Conservation (phyloP, 37 sponge, comb jelly and placozoan species). For the Amphimedon queenslandica region DNA sequence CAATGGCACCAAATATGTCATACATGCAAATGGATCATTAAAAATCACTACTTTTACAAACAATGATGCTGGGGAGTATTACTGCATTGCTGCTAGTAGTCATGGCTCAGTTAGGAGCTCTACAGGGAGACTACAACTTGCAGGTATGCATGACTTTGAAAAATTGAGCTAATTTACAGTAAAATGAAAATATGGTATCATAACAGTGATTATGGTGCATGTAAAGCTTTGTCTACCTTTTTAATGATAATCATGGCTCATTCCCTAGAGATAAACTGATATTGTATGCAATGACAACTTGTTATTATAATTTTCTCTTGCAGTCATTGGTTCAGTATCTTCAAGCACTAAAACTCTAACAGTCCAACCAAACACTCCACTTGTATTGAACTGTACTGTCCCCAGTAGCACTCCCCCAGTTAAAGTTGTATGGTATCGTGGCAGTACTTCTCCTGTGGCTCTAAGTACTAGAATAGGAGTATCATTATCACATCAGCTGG, state of each 20-base stretch:
- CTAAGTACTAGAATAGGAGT: background rate
- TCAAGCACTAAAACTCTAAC: background rate
- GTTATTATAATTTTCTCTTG: background rate
- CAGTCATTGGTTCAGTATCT: background rate
- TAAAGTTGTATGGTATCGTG: background rate
- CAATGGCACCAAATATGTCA: background rate
- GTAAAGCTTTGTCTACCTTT: no score
- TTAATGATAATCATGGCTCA: no score
- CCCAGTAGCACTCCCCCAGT: conserved; percentile 11
- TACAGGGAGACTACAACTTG: background rate
- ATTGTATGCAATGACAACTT: no score
- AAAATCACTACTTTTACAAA: background rate
- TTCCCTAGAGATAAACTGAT: no score
- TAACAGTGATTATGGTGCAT: no score
- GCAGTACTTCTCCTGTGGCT: background rate
- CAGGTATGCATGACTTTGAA: no score
- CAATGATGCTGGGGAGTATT: conserved; percentile 8
- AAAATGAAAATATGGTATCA: no score
- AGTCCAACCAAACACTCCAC: background rate
- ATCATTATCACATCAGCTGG: background rate
- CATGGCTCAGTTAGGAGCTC: background rate
- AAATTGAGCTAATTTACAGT: no score
- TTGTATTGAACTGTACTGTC: background rate
- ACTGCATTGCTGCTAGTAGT: conserved; percentile 9
- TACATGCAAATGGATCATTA: background rate